Evolutionary conservation across 2,797 vertebrate species (phyloP).

Genomic region (Mionectes olivaceus): DNA sequence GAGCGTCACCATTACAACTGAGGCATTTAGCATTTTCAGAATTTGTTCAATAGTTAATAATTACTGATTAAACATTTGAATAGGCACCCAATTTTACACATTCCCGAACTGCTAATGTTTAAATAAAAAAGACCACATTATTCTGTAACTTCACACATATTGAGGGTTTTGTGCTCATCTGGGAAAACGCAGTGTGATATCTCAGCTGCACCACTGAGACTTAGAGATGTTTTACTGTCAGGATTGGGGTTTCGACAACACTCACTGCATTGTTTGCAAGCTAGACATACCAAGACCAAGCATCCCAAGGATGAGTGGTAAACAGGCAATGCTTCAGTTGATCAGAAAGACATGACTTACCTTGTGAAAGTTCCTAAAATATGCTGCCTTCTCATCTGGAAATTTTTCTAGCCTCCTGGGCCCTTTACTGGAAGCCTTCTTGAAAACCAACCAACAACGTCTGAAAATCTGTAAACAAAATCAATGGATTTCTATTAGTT

Average conservation of each 20-base stretch:
- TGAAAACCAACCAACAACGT: slow-evolving; percentile 98
- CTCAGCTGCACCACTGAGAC: background rate
- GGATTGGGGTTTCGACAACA: background rate
- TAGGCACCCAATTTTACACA: background rate
- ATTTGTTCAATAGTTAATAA: background rate
- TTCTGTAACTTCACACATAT: background rate
- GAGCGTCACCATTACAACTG: background rate
- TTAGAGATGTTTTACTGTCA: background rate
- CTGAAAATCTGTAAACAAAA: slow-evolving; percentile 91
- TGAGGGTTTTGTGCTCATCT: background rate
- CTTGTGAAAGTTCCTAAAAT: slow-evolving; percentile 98
- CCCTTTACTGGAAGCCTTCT: slow-evolving; percentile 98
- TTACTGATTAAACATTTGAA: background rate
- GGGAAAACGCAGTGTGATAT: background rate
- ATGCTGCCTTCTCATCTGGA: slow-evolving; percentile 97
- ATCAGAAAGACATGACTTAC: slow-evolving; percentile 66
- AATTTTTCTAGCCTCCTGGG: slow-evolving; percentile 97
- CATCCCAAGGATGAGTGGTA: background rate
- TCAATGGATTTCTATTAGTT: slow-evolving; percentile 10
- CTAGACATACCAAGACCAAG: background rate
- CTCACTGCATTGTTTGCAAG: background rate
- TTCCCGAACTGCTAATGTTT: background rate
- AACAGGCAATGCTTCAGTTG: background rate
- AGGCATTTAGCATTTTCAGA: background rate
- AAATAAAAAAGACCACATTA: background rate